Conservation (phyloP, 2,113 vertebrate species). For the Zeus faber region DNA sequence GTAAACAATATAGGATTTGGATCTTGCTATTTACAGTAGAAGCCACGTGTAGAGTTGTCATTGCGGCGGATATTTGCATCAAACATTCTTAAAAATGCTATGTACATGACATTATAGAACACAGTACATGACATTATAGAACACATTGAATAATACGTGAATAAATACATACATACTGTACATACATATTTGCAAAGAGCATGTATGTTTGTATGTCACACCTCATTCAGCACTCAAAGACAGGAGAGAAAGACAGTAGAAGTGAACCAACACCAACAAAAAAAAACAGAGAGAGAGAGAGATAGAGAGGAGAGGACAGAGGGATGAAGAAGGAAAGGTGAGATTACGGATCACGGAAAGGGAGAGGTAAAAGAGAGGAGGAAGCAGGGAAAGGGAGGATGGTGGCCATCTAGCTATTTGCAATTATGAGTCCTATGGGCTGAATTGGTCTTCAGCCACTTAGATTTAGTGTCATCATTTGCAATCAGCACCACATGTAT, state of each 20-base stretch:
- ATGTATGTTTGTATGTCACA: constrained; percentile 29
- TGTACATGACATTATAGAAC: no score
- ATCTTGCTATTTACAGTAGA: neutral
- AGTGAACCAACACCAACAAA: no score
- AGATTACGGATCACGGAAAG: no score
- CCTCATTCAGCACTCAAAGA: constrained; percentile 1
- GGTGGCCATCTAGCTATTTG: no score
- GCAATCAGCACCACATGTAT: no score
- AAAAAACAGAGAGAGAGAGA: neutral
- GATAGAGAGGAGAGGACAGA: neutral
- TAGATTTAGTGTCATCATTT: no score
- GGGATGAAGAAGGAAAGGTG: neutral
- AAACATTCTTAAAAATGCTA: no score
- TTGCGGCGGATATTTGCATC: no score
- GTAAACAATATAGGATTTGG: neutral
- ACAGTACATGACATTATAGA: no score
- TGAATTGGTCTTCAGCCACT: no score
- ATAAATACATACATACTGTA: neutral
- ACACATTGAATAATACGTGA: neutral
- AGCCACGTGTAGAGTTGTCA: constrained; percentile 34
- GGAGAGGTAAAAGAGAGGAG: neutral
- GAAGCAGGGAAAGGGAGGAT: neutral
- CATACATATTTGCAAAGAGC: constrained; percentile 8
- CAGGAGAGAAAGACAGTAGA: no score
- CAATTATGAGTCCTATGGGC: no score